Evolutionary conservation across 2,113 vertebrate species (phyloP), one percentile per base, ranked within the genome.

Genomic region (Pterocles gutturalis): DNA sequence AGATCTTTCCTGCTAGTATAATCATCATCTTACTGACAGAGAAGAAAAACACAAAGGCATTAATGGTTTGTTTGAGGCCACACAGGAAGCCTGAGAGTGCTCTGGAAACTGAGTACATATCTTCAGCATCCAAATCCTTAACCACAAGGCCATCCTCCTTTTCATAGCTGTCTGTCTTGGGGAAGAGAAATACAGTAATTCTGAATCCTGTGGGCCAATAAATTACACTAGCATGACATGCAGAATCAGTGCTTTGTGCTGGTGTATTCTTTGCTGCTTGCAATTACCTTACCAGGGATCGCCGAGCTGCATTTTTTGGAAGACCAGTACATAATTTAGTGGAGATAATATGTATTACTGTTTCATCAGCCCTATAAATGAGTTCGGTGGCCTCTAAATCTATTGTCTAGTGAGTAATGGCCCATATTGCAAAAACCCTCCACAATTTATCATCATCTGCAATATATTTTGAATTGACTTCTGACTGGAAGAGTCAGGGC

Each of bases 71-170:
- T 91, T 82, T 95, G 94, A 93, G 96, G 91, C 96, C 95, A 96
- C 94, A 96, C 97, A 97, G 93, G 95, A 97, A 97, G 94, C 93
- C 77, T 93, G 83, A 89, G 96, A 93, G 89, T 79, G 81, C 54
- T 54, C 28, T 92, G 87, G 80, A 95, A 97, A 91, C 89, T 76
- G 70, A 94, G 90, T 95, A 54, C 0, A 0, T 83, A 73, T 93
- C 92, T 95, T 92, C 89, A 94, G 62, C 81, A 87, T 96, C 96
- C 96, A 97, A 96, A 92, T 85, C 91, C 87, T 95, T 92, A 97
- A 97, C 96, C 96, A 89, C 95, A 95, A 95, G 73, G 54, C 91
- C 96, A 97, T 97, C 95, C 84, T 96, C 87, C 87, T 95, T 96
- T 93, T 76, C 94, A 94, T 94, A 91, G 58, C 46, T 85, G 36